A percentile compares a stretch with the other conserved stretches of the same genome.
Evolutionary conservation across 2,888 invertebrate genomes (phyloP).

Genomic region (Nezara viridula): DNA sequence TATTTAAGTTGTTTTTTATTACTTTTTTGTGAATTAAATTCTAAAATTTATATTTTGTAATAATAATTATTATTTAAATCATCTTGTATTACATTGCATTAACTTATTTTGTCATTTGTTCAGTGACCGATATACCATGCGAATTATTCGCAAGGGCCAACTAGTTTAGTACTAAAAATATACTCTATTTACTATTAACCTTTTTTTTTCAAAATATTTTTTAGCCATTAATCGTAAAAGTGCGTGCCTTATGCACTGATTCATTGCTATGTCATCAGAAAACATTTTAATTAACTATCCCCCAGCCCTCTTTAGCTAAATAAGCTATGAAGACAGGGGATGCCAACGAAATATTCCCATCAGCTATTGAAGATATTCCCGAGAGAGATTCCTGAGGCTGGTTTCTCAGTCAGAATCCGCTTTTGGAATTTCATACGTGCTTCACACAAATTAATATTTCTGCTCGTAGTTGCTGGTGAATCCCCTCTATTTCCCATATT

Average conservation of each 20-base stretch:
- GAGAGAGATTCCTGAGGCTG: not conserved
- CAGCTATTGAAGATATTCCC: slow-evolving; percentile 34
- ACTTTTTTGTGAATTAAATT: too few relatives aligned
- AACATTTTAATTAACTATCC: slow-evolving; percentile 1
- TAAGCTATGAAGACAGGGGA: not conserved
- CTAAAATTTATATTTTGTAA: too few relatives aligned
- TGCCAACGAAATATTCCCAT: slow-evolving; percentile 16
- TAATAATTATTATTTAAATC: too few relatives aligned
- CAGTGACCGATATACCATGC: too few relatives aligned
- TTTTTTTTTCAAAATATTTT: too few relatives aligned
- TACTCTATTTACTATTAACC: too few relatives aligned
- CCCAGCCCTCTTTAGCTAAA: not conserved
- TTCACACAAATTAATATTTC: slow-evolving; percentile 37
- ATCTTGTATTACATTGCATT: too few relatives aligned
- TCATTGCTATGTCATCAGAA: not conserved
- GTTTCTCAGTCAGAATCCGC: slow-evolving; percentile 32
- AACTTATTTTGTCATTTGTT: too few relatives aligned
- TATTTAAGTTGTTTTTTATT: too few relatives aligned
- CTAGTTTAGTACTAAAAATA: too few relatives aligned
- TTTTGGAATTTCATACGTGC: slow-evolving; percentile 44
- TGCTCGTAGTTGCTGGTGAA: slow-evolving; percentile 16
- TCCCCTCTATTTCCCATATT: slow-evolving; percentile 1
- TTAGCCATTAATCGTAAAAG: too few relatives aligned
- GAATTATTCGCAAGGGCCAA: too few relatives aligned
- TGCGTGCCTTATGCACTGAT: not conserved